Conservation (phyloP, 2,888 invertebrate species). For the Drosophila paranaensis region DNA sequence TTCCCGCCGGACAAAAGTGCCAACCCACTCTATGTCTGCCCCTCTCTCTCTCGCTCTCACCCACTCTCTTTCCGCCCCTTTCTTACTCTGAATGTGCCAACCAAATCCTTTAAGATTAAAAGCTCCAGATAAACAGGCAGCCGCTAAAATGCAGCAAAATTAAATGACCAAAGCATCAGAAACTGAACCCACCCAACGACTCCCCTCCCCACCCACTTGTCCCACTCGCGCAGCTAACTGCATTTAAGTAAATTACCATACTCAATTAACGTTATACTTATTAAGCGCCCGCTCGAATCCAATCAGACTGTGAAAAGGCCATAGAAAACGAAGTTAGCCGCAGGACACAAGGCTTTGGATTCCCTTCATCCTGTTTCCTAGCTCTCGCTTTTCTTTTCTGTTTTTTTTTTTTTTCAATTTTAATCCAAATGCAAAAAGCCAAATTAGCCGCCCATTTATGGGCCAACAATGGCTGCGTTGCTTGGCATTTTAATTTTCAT, state of each 20-base stretch:
- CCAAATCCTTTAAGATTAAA: slow-evolving; percentile 79
- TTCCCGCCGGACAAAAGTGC: slow-evolving; percentile 73
- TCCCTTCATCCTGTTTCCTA: background rate
- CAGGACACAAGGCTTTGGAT: slow-evolving; percentile 7
- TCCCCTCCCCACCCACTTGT: background rate
- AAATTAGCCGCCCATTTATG: slow-evolving; percentile 43
- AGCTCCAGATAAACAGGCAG: slow-evolving; percentile 67
- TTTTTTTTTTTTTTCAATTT: background rate
- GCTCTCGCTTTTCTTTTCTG: no score
- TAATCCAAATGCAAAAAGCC: slow-evolving; percentile 16
- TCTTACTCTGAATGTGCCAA: slow-evolving; percentile 23
- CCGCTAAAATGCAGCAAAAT: slow-evolving; percentile 61
- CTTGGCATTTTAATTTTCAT: slow-evolving; percentile 3
- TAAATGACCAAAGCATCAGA: slow-evolving; percentile 39
- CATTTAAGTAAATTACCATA: slow-evolving; percentile 76
- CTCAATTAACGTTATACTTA: slow-evolving; percentile 74
- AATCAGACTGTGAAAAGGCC: slow-evolving; percentile 50
- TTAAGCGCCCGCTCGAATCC: slow-evolving; percentile 57
- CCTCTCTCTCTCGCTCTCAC: background rate
- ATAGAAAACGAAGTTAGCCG: slow-evolving; percentile 29
- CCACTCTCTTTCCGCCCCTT: background rate
- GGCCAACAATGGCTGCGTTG: slow-evolving; percentile 20
- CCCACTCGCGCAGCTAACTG: slow-evolving; percentile 23
- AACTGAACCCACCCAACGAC: background rate
- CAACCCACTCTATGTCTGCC: slow-evolving; percentile 16